A percentile compares a stretch with the other conserved stretches of the same genome.
These are phyloP conservation scores for Sylvicola fuscatus DNA, from an alignment of 2,888 invertebrate genomes.

Conservation along the genomic window DNA sequence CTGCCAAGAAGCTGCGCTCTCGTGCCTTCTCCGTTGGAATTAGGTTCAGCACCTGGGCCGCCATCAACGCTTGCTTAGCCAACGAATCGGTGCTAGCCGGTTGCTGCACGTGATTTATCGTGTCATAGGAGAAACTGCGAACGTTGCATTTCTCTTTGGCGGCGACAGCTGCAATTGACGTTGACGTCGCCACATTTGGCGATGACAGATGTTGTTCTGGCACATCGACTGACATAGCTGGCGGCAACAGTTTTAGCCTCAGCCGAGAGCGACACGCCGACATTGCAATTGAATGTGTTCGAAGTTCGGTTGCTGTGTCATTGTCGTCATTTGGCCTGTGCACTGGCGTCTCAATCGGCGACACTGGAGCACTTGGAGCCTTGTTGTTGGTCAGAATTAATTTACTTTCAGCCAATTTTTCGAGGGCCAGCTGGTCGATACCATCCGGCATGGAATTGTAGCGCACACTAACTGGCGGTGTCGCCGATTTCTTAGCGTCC, in stretches of 20 bases:
- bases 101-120: conserved; percentile 1
- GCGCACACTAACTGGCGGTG: conserved; percentile 18
- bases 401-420: conserved; percentile 1
- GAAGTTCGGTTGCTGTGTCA: not conserved
- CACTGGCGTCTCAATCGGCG: not conserved
- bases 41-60: conserved; percentile 59
- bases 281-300: conserved; percentile 20
- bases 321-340: not conserved
- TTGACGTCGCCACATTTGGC: conserved; percentile 20
- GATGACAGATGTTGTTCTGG: conserved; percentile 24
- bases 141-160: too few relatives aligned
- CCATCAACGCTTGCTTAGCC: conserved; percentile 51
- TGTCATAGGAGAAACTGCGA: conserved; percentile 5
- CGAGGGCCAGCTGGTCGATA: not conserved
- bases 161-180: too few relatives aligned
- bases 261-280: conserved; percentile 23
- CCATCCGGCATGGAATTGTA: conserved; percentile 21
- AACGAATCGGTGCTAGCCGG: conserved; percentile 41
- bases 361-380: not conserved
- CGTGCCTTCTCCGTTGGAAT: conserved; percentile 67
- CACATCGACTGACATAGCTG: conserved; percentile 12
- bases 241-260: conserved; percentile 22
- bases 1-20: conserved; percentile 63
- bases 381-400: conserved; percentile 2
- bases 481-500: conserved; percentile 15